phyloP scores from a whole-genome alignment of 53 echinoderm and acorn worm species.

The Patiria pectinifera region DNA sequence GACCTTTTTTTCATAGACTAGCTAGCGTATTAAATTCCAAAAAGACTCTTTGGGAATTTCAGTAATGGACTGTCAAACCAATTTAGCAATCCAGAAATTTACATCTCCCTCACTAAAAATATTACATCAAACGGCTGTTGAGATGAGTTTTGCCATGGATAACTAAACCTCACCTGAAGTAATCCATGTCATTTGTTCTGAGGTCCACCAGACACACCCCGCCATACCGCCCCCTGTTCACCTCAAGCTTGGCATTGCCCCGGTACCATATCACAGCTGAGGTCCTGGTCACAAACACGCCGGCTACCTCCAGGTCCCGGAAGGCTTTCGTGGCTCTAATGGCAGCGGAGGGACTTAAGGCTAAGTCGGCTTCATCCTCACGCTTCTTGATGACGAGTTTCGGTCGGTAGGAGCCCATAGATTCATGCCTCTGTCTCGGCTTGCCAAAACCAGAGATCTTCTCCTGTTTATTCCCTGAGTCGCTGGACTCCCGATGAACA shows the following conservation, averaged over 20 bases:
- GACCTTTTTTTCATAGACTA: too few relatives aligned
- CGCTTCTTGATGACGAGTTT: slow-evolving; percentile 21
- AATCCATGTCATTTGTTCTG: slow-evolving; percentile 51
- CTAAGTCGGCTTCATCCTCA: slow-evolving; percentile 23
- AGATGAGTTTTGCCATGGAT: background rate
- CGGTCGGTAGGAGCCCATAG: slow-evolving; percentile 16
- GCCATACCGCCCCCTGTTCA: slow-evolving; percentile 56
- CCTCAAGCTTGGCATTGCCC: slow-evolving; percentile 46
- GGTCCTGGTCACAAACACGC: slow-evolving; percentile 49
- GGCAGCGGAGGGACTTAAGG: slow-evolving; percentile 59
- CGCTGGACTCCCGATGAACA: background rate
- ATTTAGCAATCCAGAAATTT: too few relatives aligned
- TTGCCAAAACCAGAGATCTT: slow-evolving; percentile 67
- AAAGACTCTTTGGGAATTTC: too few relatives aligned
- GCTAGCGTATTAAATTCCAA: too few relatives aligned
- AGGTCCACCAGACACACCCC: slow-evolving; percentile 78
- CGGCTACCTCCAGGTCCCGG: slow-evolving; percentile 62
- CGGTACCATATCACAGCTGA: slow-evolving; percentile 82
- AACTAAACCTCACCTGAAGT: slow-evolving; percentile 66
- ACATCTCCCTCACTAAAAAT: background rate
- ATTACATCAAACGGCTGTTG: background rate
- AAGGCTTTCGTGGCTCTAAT: slow-evolving; percentile 72
- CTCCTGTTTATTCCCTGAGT: background rate
- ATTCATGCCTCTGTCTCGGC: slow-evolving; percentile 21
- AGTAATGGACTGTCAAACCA: too few relatives aligned